Conservation (phyloP, 2,888 invertebrate genomes). For the Eudemis profundana region DNA sequence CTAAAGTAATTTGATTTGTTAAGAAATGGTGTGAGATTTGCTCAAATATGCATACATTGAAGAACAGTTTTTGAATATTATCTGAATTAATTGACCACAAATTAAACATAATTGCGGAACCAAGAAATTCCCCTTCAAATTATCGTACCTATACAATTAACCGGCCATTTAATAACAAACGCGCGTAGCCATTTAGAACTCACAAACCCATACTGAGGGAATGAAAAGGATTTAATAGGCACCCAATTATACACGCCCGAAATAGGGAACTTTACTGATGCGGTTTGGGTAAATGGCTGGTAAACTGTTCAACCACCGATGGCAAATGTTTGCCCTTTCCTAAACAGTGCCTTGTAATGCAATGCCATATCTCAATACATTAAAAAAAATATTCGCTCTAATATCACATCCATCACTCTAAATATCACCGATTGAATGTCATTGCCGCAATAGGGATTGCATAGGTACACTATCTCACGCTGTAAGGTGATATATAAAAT, state of each 20-base stretch:
- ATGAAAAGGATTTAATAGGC: slow-evolving; percentile 17
- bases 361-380: too few relatives aligned
- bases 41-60: too few relatives aligned
- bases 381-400: too few relatives aligned
- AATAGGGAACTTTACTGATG: slow-evolving; percentile 19
- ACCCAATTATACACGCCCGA: slow-evolving; percentile 21
- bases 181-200: neutral
- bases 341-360: neutral
- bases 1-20: too few relatives aligned
- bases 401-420: too few relatives aligned
- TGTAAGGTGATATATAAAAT: too few relatives aligned
- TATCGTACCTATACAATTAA: neutral
- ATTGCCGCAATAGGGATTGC: too few relatives aligned
- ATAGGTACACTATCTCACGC: too few relatives aligned
- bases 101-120: neutral
- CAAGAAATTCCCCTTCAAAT: neutral
- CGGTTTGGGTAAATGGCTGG: slow-evolving; percentile 21
- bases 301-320: slow-evolving; percentile 12
- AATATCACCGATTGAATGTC: too few relatives aligned
- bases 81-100: neutral
- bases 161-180: slow-evolving; percentile 4
- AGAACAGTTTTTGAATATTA: too few relatives aligned
- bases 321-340: slow-evolving; percentile 10
- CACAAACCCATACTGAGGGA: neutral
- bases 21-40: too few relatives aligned